phyloP scores from a whole-genome alignment of 1,140 invertebrate species.

The Ceratitis capitata region DNA sequence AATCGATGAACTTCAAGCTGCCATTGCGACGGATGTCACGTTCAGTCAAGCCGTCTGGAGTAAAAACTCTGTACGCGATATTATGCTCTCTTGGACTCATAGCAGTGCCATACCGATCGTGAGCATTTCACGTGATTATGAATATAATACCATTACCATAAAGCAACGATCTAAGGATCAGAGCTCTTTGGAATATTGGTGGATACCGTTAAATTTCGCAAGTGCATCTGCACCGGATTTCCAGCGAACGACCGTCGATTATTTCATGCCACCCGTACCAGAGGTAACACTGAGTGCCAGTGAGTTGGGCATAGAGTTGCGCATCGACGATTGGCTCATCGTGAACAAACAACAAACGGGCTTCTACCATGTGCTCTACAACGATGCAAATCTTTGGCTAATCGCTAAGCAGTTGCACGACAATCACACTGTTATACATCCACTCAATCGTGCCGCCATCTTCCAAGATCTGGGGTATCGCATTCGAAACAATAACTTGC shows the following conservation, averaged over 20 bases:
- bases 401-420: constrained; percentile 67
- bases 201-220: constrained; percentile 71
- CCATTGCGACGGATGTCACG: constrained; percentile 55
- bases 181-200: constrained; percentile 64
- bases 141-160: constrained; percentile 60
- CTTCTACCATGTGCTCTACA: constrained; percentile 75
- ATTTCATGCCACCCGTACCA: constrained; percentile 54
- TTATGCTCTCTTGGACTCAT: constrained; percentile 69
- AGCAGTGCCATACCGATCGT: constrained; percentile 68
- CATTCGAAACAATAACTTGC: constrained; percentile 60
- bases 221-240: constrained; percentile 64
- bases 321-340: constrained; percentile 68
- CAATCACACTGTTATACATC: constrained; percentile 67
- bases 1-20: constrained; percentile 66
- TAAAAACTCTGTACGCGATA: constrained; percentile 48
- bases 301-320: constrained; percentile 50
- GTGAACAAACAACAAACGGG: constrained; percentile 72
- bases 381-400: constrained; percentile 66
- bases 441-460: constrained; percentile 72
- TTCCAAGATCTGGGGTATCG: constrained; percentile 67
- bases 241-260: constrained; percentile 62
- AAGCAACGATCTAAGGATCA: constrained; percentile 64
- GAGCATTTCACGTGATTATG: constrained; percentile 66
- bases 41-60: constrained; percentile 53
- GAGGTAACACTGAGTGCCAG: constrained; percentile 49